A percentile compares a stretch with the other conserved stretches of the same genome.
These are phyloP conservation scores for Cephus pygmeus DNA, from an alignment of 2,888 invertebrate species.

Conservation along the genomic window DNA sequence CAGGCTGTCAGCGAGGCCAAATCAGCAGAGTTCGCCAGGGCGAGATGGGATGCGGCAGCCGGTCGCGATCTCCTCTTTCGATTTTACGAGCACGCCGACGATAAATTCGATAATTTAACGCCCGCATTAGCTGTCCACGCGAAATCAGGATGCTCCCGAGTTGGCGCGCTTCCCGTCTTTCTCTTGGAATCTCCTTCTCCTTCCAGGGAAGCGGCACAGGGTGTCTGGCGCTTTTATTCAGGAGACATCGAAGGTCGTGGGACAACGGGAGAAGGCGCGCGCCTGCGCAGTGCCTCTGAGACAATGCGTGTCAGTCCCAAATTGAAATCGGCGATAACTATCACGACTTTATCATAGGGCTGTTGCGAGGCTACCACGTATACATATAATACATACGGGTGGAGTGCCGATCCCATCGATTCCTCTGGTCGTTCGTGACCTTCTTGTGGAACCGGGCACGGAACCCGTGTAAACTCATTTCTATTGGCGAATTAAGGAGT, in stretches of 20 bases:
- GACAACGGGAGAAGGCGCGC: neutral
- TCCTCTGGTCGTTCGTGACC: neutral
- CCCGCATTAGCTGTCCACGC: conserved; percentile 34
- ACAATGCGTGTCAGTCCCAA: neutral
- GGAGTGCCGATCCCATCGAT: neutral
- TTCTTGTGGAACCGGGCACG: neutral
- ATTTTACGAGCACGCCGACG: conserved; percentile 49
- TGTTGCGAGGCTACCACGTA: neutral
- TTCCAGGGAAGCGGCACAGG: too few species aligned
- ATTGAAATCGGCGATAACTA: neutral
- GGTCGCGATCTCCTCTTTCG: conserved; percentile 14
- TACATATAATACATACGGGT: neutral
- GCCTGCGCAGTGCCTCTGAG: neutral
- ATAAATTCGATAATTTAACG: conserved; percentile 58
- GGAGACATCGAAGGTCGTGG: neutral
- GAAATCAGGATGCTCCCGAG: neutral
- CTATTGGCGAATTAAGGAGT: too few species aligned
- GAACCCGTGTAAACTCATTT: too few species aligned
- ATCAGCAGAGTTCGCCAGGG: neutral
- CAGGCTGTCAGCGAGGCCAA: conserved; percentile 22
- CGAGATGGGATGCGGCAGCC: neutral
- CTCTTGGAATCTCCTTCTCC: too few species aligned
- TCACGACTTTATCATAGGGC: too few species aligned
- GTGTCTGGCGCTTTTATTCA: too few species aligned
- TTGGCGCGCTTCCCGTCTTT: too few species aligned